Evolutionary conservation across 2,113 vertebrate species (phyloP), one percentile per base, ranked within the genome.

Genomic region (Calidris pugnax): DNA sequence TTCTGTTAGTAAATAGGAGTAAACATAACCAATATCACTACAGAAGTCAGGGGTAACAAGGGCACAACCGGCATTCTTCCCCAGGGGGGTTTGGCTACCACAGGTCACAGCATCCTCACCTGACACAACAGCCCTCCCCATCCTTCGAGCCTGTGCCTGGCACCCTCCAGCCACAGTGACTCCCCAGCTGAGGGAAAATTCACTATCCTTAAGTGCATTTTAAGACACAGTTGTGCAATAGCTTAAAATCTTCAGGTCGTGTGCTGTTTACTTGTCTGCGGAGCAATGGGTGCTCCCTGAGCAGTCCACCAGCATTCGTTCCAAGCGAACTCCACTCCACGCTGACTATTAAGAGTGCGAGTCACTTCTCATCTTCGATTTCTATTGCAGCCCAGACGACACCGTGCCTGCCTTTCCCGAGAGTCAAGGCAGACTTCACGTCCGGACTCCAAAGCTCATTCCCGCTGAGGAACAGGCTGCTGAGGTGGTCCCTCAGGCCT

Each of bases 341-440:
- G 33, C 8, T 1, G 15, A 50, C 55, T 20, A 24, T 4, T 13
- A 35, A 10, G 56, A 68, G 27, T 0, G 6, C n/a, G 22, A 82
- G 74, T 85, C 39, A 41, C 85, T 67, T 47, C 30, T 56, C 13
- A 32, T 32, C 63, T 43, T 18, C 26, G 3, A 4, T 50, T 43
- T 56, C 51, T 51, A 18, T 1, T 21, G 76, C 50, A 23, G n/a
- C 4, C 22, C 14, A 20, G 51, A 15, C 1, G 41, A 59, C 67
- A 12, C 43, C 0, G 11, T 5, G 32, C 4, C 1, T 6, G 43
- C 37, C 53, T 63, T 51, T 33, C 2, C 0, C 60, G 39, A 56
- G 1, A 17, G 21, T 5, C 41, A 57, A 10, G 18, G 4, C 79
- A 4, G 33, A 30, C 24, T 50, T 23, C 35, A 3, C n/a, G 1